Evolutionary conservation across 2,888 invertebrate genomes (phyloP).

Genomic region (Synanthedon myopaeformis): DNA sequence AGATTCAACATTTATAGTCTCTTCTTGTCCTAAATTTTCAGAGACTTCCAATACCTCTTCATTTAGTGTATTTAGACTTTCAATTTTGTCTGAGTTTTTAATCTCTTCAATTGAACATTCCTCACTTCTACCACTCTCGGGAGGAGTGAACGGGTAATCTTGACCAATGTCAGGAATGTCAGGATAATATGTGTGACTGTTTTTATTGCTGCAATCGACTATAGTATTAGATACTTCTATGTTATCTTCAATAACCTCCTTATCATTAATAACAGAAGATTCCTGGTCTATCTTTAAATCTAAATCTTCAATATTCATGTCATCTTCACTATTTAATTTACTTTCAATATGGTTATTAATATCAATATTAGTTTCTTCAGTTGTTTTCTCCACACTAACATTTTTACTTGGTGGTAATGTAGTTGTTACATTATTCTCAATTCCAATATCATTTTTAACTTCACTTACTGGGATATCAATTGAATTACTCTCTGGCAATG

Average conservation of each 20-base stretch:
- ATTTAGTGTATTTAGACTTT: background rate
- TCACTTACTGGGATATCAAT: slow-evolving; percentile 10
- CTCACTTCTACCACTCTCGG: background rate
- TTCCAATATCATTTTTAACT: slow-evolving; percentile 11
- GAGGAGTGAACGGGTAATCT: background rate
- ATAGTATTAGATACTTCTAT: background rate
- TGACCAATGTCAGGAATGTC: background rate
- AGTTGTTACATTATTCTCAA: slow-evolving; percentile 3
- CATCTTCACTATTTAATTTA: slow-evolving; percentile 15
- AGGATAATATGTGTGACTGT: background rate
- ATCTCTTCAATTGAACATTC: background rate
- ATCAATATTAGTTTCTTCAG: slow-evolving; percentile 7
- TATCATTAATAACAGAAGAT: slow-evolving; percentile 8
- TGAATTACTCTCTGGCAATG: slow-evolving; percentile 12
- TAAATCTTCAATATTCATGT: slow-evolving; percentile 43
- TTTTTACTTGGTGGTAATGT: slow-evolving; percentile 1
- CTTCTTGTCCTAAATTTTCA: background rate
- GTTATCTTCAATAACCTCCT: slow-evolving; percentile 1
- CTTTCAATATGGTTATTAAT: slow-evolving; percentile 7
- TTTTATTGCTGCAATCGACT: background rate
- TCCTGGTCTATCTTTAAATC: slow-evolving; percentile 38
- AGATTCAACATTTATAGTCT: background rate
- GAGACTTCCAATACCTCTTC: background rate
- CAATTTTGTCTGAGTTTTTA: background rate
- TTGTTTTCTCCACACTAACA: slow-evolving; percentile 10